Conservation (phyloP, 2,797 vertebrate genomes). For the Percopsis omiscomaycus region DNA sequence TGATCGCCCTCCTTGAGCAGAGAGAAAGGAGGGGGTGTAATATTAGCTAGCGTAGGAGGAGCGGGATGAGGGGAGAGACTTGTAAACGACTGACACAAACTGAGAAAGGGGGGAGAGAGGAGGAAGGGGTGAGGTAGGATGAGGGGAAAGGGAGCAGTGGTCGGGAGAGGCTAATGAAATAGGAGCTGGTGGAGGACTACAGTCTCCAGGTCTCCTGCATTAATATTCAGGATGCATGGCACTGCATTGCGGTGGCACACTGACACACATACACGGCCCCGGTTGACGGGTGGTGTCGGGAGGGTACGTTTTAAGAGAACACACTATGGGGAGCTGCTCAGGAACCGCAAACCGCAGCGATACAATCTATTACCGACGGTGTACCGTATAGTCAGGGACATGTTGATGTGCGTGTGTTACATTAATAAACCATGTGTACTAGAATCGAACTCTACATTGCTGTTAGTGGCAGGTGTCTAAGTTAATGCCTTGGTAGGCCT, state of each 20-base stretch:
- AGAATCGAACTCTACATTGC: too few relatives aligned
- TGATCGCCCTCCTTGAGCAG: slow-evolving; percentile 1
- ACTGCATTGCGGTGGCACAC: slow-evolving; percentile 64
- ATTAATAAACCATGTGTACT: too few relatives aligned
- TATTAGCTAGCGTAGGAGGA: not conserved
- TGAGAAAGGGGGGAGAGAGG: not conserved
- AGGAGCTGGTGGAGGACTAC: slow-evolving; percentile 9
- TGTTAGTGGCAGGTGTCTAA: too few relatives aligned
- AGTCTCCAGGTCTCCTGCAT: slow-evolving; percentile 38
- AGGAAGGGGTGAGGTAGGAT: slow-evolving; percentile 1
- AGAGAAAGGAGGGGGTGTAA: not conserved
- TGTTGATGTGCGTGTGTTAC: too few relatives aligned
- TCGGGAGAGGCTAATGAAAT: not conserved
- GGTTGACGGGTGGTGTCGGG: too few relatives aligned
- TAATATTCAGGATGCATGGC: slow-evolving; percentile 56
- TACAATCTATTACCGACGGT: too few relatives aligned
- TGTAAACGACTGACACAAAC: not conserved
- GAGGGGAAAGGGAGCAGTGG: not conserved
- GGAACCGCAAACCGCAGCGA: too few relatives aligned
- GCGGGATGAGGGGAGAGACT: not conserved
- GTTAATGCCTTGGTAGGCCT: rapidly evolving
- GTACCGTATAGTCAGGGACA: too few relatives aligned
- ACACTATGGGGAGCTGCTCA: too few relatives aligned
- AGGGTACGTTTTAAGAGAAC: too few relatives aligned
- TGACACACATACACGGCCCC: slow-evolving; percentile 47